Evolutionary conservation across 2,888 invertebrate genomes (phyloP), one percentile per base, ranked within the genome.

Genomic region (Brachylomia viminalis): DNA sequence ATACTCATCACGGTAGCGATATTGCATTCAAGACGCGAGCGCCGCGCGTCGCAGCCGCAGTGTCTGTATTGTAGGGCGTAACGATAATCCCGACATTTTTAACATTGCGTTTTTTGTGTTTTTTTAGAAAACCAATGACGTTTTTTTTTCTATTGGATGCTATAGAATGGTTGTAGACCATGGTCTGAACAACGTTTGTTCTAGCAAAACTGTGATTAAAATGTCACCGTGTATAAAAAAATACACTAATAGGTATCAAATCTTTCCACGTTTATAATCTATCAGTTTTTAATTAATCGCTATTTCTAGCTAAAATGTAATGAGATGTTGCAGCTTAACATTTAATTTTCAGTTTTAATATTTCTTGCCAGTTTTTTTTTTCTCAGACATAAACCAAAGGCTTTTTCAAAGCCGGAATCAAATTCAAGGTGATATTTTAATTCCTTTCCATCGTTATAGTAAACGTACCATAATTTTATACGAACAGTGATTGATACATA

Each of bases 401-500:
- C 15, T 62, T 80, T 65, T 66, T 70, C 33, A 64, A 72, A 69
- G 15, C 62, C 71, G 68, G 61, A 79, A 67, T 75, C 27, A 54
- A 59, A 33, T 66, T 30, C 73, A 79, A 79, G 79, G 72, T 68
- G 13, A 82, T 64, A 54, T 74, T 83, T 67, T 74, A 49, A 82
- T 74, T 33, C 17, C 38, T 49, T 59, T 54, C 67, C 45, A 72
- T 79, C 54, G 17, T 38, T 56, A 59, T 62, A 62, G 30, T 27
- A 59, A 58, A 52, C n/a, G 17, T 65, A 56, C 27, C 52, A 64
- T 52, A 49, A 47, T 23, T 76, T 76, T 64, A 68, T 69, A 71
- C 56, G 11, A 68, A 27, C 65, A 47, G 49, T 64, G 54, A 56
- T 20, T 71, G 30, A 77, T 66, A 72, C 49, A 59, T 75, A 74